Conservation (phyloP, 2,797 vertebrate species). For the Lacerta viridis region DNA sequence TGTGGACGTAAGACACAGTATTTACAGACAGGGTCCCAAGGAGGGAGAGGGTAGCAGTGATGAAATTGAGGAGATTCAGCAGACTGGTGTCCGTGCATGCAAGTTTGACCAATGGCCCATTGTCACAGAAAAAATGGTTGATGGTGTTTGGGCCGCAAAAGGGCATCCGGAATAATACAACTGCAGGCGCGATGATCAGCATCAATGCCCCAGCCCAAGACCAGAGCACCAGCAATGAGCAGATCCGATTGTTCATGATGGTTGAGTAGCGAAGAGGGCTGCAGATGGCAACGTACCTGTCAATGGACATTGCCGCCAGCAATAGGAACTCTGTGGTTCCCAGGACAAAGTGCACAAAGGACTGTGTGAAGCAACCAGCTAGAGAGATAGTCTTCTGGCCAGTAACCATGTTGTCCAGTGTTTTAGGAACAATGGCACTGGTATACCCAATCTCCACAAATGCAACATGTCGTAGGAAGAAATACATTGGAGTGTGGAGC, state of each 20-base stretch:
- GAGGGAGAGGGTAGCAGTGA: conserved; percentile 57
- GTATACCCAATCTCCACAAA: conserved; percentile 67
- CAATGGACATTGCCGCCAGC: conserved; percentile 60
- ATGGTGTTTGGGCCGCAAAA: conserved; percentile 60
- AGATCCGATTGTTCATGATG: conserved; percentile 53
- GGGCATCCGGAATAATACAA: conserved; percentile 38
- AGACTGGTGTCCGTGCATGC: conserved; percentile 59
- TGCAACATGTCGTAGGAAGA: conserved; percentile 68
- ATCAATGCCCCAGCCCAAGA: conserved; percentile 56
- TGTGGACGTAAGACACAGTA: conserved; percentile 58
- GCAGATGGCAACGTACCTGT: conserved; percentile 62
- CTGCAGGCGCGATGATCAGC: conserved; percentile 40
- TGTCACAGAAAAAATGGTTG: conserved; percentile 72
- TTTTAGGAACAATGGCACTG: conserved; percentile 52
- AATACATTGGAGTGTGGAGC: conserved; percentile 68
- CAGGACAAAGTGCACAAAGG: conserved; percentile 58
- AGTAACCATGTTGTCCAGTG: conserved; percentile 47
- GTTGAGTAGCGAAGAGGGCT: conserved; percentile 56
- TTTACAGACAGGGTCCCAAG: conserved; percentile 63
- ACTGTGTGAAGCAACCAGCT: conserved; percentile 50
- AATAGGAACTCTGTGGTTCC: conserved; percentile 61
- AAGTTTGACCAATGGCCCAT: conserved; percentile 64
- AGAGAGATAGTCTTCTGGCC: conserved; percentile 56
- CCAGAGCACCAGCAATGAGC: conserved; percentile 48
- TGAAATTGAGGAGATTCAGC: conserved; percentile 53